Conservation (phyloP, 2,797 vertebrate species). For the Lepilemur ruficaudatus region DNA sequence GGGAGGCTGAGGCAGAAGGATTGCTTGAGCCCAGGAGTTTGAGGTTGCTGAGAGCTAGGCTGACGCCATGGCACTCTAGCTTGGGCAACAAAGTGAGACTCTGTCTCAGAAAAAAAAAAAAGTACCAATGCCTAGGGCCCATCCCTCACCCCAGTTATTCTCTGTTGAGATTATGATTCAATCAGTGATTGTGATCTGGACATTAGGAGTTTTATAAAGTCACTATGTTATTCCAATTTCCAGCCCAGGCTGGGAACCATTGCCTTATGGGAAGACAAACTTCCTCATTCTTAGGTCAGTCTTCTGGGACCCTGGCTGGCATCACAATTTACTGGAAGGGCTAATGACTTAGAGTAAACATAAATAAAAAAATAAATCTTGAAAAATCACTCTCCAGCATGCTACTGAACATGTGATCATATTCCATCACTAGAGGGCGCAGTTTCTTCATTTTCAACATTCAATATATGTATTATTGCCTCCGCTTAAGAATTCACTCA, state of each 20-base stretch:
- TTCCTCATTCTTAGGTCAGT: not conserved
- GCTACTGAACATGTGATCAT: not conserved
- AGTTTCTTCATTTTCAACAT: slow-evolving; percentile 41
- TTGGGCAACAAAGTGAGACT: too few species aligned
- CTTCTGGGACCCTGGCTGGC: not conserved
- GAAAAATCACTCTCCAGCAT: not conserved
- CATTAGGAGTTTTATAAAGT: not conserved
- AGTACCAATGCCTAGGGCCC: too few species aligned
- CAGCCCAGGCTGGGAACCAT: not conserved
- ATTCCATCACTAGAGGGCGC: slow-evolving; percentile 49
- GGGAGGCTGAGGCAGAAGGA: too few species aligned
- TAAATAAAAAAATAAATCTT: not conserved
- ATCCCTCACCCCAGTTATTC: not conserved
- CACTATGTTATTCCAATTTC: not conserved
- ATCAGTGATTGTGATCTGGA: not conserved
- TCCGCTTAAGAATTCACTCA: not conserved
- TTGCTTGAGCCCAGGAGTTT: too few species aligned
- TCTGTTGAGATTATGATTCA: not conserved
- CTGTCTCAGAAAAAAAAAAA: too few species aligned
- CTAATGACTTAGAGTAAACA: not conserved
- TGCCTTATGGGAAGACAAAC: not conserved
- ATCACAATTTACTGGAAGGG: not conserved
- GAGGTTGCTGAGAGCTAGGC: too few species aligned
- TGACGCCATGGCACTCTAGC: too few species aligned
- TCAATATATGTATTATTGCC: not conserved